Conservation (phyloP, 2,113 vertebrate species). For the Pomatorhinus ruficollis region DNA sequence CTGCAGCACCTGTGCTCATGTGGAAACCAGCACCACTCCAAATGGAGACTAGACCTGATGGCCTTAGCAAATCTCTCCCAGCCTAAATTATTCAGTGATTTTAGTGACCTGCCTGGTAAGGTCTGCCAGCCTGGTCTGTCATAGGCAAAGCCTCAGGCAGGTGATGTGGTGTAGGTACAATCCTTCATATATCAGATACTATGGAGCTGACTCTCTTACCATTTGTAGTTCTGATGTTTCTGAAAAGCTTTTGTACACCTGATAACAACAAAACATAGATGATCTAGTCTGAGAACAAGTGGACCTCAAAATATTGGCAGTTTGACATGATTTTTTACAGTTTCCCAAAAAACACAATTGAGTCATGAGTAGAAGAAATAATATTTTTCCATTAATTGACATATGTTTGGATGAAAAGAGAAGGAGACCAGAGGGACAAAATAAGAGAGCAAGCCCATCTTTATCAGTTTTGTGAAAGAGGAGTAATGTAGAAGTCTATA, state of each 20-base stretch:
- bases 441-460: background rate
- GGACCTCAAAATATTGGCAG: background rate
- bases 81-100: background rate
- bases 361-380: background rate
- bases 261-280: background rate
- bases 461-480: background rate
- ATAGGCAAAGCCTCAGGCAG: background rate
- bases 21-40: background rate
- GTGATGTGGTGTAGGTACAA: background rate
- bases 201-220: background rate
- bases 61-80: background rate
- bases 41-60: background rate
- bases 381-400: background rate
- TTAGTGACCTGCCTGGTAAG: background rate
- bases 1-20: rapidly evolving
- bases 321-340: background rate
- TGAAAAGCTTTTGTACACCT: background rate
- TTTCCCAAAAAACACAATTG: background rate
- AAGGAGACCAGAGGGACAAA: background rate
- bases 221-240: background rate
- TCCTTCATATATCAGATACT: background rate
- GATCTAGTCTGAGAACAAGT: background rate
- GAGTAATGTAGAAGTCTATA: background rate
- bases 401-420: background rate
- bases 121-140: background rate